Percentiles rank a stretch among this genome's conserved stretches.
phyloP scores from a whole-genome alignment of 2,888 invertebrate species.

The Hemaris fuciformis region DNA sequence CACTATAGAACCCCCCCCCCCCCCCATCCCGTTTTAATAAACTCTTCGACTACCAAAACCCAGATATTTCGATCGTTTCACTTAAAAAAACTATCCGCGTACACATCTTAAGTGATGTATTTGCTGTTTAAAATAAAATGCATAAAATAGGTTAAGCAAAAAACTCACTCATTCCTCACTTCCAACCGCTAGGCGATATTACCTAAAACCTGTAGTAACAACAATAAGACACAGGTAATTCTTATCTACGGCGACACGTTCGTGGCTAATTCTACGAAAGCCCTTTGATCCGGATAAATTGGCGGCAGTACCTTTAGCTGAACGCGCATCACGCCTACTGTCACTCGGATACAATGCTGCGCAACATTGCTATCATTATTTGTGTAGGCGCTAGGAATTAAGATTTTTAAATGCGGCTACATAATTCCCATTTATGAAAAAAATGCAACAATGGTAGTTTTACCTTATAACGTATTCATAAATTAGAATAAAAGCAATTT shows the following conservation, averaged over 20 bases:
- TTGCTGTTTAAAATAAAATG: too few relatives aligned
- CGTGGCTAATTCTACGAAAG: constrained; percentile 35
- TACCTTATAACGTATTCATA: background rate
- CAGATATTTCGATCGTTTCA: too few relatives aligned
- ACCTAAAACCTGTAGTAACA: constrained; percentile 11
- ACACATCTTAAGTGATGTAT: too few relatives aligned
- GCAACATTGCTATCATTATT: constrained; percentile 23
- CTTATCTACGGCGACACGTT: constrained; percentile 44
- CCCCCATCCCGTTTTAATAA: too few relatives aligned
- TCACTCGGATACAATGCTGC: constrained; percentile 21
- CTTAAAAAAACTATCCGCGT: too few relatives aligned
- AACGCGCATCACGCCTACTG: constrained; percentile 24
- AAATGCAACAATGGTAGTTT: background rate
- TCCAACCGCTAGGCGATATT: constrained; percentile 4
- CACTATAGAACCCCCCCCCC: too few relatives aligned
- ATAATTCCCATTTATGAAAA: background rate
- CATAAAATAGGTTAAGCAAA: background rate
- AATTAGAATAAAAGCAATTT: too few relatives aligned
- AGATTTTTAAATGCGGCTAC: background rate
- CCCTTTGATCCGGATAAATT: constrained; percentile 44
- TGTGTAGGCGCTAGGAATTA: constrained; percentile 20
- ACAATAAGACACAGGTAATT: constrained; percentile 32
- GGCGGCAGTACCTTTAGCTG: constrained; percentile 23
- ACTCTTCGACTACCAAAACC: too few relatives aligned
- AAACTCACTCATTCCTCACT: background rate